These are phyloP conservation scores for Leptodactylus fallax DNA, from an alignment of 2,797 vertebrate genomes.

Conservation along the genomic window DNA sequence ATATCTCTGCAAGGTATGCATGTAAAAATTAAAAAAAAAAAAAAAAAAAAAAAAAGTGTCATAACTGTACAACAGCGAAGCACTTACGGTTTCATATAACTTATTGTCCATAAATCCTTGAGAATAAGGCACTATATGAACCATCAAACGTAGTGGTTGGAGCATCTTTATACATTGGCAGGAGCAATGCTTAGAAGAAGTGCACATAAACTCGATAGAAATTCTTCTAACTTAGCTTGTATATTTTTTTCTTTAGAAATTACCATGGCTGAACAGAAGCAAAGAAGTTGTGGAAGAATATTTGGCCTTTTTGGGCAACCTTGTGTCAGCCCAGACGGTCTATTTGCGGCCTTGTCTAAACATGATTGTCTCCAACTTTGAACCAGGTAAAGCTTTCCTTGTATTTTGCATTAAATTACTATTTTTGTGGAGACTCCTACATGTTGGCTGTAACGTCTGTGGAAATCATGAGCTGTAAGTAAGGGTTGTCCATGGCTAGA, in stretches of 20 bases:
- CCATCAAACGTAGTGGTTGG: too few species aligned
- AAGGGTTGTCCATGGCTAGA: too few species aligned
- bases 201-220: not conserved
- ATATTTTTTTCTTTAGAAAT: constrained; percentile 74
- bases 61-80: too few species aligned
- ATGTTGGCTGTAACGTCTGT: not conserved
- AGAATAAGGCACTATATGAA: too few species aligned
- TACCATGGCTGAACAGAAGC: constrained; percentile 89
- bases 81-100: too few species aligned
- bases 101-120: too few species aligned
- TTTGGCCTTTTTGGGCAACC: constrained; percentile 89
- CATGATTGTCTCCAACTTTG: constrained; percentile 88
- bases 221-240: not conserved
- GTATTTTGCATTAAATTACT: not conserved
- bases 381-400: constrained; percentile 75
- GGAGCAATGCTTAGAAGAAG: not conserved
- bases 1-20: too few species aligned
- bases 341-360: constrained; percentile 88
- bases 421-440: not conserved
- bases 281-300: constrained; percentile 90
- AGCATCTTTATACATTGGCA: too few species aligned
- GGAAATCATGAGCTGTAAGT: too few species aligned
- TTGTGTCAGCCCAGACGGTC: constrained; percentile 96
- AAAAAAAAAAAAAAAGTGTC: too few species aligned
- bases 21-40: too few species aligned